phyloP scores from a whole-genome alignment of 2,797 vertebrate genomes.

The Alosa sapidissima region DNA sequence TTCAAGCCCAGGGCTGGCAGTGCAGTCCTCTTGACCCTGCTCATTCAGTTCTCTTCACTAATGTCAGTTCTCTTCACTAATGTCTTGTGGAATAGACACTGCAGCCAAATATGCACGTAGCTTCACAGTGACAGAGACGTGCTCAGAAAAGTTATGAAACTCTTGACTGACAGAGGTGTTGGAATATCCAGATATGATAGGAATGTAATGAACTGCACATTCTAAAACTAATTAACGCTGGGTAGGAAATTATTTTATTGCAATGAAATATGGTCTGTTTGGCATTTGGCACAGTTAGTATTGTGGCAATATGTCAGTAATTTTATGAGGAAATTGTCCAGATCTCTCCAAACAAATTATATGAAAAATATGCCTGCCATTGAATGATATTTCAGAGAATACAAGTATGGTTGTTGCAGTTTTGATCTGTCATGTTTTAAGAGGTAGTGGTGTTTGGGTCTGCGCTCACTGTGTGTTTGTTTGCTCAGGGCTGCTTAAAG shows the following conservation, averaged over 20 bases:
- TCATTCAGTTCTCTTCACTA: not conserved
- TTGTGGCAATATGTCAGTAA: too few species aligned
- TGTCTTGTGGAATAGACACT: not conserved
- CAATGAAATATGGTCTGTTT: not conserved
- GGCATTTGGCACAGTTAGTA: not conserved
- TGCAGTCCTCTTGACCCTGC: not conserved
- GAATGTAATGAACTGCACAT: not conserved
- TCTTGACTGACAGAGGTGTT: not conserved
- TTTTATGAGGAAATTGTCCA: too few species aligned
- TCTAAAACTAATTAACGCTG: not conserved
- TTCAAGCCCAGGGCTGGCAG: not conserved
- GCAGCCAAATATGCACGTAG: not conserved
- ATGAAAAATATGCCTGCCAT: not conserved
- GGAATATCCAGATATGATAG: not conserved
- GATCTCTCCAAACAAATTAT: not conserved
- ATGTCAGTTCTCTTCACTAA: too few species aligned
- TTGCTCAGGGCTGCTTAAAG: constrained; percentile 24
- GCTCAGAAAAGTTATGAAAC: not conserved
- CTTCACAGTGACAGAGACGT: not conserved
- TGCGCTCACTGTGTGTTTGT: constrained; percentile 19
- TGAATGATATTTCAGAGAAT: too few species aligned
- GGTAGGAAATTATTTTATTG: not conserved
- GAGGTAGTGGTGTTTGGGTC: not conserved
- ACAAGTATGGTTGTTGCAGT: not conserved
- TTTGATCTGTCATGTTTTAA: not conserved